Evolutionary conservation across 1,140 invertebrate genomes (phyloP), one percentile per base, ranked within the genome.

Genomic region (Temnothorax curvispinosus): DNA sequence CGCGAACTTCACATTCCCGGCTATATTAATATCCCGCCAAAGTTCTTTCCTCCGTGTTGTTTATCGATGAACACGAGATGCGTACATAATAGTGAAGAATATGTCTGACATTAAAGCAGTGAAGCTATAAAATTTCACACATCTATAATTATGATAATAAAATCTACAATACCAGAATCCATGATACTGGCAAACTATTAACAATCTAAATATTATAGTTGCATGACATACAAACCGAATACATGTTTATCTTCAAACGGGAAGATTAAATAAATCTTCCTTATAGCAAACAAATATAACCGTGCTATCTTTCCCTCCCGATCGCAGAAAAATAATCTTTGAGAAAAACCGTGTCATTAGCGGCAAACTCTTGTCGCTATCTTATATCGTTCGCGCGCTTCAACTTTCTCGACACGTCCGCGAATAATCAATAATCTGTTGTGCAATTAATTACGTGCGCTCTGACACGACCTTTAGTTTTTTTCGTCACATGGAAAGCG

Each of bases 361-460:
- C 38, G 78, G 15, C 21, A 50, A 65, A 27, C 65, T 44, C 50
- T 65, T 7, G 58, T 47, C 11, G 32, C 32, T 69, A 71, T 69
- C 64, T 69, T 41, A 41, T 35, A 69, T 81, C 64, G 21, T 54
- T 27, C 7, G 13, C 13, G 47, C 58, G 77, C 64, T 80, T 72
- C 52, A 41, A 44, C 21, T 72, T 82, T 72, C 38, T 9, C 27
- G 8, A 82, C 64, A 56, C 47, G 35, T 71, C 18, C 54, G 44
- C n/a, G 69, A 84, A 75, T 84, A 84, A 84, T 84, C 80, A 74
- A 84, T 84, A 86, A 80, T 69, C 41, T 58, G 85, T 86, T 84
- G 69, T 62, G 62, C 80, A 84, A 84, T 84, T 74, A 84, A 86
- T 80, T 86, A 86, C 52, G 74, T 56, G 72, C 60, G 35, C 71